Evolutionary conservation across 2,113 vertebrate genomes (phyloP).

Genomic region (Riparia riparia): DNA sequence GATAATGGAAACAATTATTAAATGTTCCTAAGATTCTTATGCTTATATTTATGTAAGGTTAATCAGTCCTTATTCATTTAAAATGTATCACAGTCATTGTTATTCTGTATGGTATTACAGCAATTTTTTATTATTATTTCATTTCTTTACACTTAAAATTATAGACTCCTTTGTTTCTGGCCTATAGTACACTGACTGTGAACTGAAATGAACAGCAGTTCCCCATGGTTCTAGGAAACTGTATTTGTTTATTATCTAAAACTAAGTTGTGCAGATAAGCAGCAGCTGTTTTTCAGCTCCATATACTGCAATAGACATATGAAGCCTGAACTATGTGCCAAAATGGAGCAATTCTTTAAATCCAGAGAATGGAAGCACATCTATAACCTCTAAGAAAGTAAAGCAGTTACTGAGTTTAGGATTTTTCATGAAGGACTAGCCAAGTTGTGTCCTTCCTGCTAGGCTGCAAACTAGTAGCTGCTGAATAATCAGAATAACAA

Average conservation of each 20-base stretch:
- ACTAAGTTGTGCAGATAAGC: not conserved
- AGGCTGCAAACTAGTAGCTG: not conserved
- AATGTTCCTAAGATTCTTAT: not conserved
- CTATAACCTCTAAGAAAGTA: not conserved
- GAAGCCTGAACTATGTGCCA: not conserved
- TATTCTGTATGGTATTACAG: not conserved
- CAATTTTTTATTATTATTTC: not conserved
- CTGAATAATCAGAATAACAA: not conserved
- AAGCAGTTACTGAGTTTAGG: not conserved
- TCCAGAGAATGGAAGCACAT: not conserved
- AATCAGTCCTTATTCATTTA: not conserved
- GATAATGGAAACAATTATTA: not conserved
- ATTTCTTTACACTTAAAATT: not conserved
- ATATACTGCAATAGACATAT: not conserved
- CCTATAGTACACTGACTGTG: not conserved
- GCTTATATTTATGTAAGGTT: not conserved
- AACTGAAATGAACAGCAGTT: not conserved
- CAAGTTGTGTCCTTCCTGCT: not conserved
- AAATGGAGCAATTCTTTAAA: not conserved
- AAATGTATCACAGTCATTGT: not conserved
- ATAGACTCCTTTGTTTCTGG: not conserved
- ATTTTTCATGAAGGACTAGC: not conserved
- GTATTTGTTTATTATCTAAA: not conserved
- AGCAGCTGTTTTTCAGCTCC: not conserved
- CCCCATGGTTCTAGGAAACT: not conserved